Conservation (phyloP, 2,797 vertebrate species). For the Premnoplex brunnescens region DNA sequence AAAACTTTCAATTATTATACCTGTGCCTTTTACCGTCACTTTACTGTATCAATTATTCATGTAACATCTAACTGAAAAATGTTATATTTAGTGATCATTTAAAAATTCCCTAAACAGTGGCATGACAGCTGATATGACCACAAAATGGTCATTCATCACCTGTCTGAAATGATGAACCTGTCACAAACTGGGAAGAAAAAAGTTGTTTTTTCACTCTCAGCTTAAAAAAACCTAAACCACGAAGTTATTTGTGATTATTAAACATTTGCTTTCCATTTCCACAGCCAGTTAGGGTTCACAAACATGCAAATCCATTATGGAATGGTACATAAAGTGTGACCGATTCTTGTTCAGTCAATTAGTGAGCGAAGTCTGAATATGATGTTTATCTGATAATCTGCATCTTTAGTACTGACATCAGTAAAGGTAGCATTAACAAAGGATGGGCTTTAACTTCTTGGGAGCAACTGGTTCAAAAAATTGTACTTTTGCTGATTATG, state of each 20-base stretch:
- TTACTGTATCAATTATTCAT: slow-evolving; percentile 74
- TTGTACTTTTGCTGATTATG: not conserved
- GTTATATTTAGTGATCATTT: slow-evolving; percentile 69
- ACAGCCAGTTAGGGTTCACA: slow-evolving; percentile 88
- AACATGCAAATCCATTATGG: slow-evolving; percentile 92
- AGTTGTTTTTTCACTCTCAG: slow-evolving; percentile 76
- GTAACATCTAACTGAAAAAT: slow-evolving; percentile 70
- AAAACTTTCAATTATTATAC: slow-evolving; percentile 69
- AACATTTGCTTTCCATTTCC: slow-evolving; percentile 88
- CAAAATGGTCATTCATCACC: slow-evolving; percentile 86
- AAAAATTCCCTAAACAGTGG: slow-evolving; percentile 72
- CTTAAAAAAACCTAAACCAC: slow-evolving; percentile 8
- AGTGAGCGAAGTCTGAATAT: slow-evolving; percentile 78
- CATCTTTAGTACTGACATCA: not conserved
- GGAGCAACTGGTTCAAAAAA: not conserved
- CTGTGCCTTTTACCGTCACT: slow-evolving; percentile 74
- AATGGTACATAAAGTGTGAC: slow-evolving; percentile 89
- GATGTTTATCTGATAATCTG: slow-evolving; percentile 76
- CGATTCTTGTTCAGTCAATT: slow-evolving; percentile 88
- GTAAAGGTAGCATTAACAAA: not conserved
- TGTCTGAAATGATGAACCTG: slow-evolving; percentile 85
- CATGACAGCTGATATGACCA: slow-evolving; percentile 84
- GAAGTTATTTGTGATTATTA: slow-evolving; percentile 83
- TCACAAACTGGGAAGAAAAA: slow-evolving; percentile 70
- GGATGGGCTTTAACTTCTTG: not conserved